These are phyloP conservation scores for Palloptera scutellata DNA, from an alignment of 2,888 invertebrate genomes.

Conservation along the genomic window DNA sequence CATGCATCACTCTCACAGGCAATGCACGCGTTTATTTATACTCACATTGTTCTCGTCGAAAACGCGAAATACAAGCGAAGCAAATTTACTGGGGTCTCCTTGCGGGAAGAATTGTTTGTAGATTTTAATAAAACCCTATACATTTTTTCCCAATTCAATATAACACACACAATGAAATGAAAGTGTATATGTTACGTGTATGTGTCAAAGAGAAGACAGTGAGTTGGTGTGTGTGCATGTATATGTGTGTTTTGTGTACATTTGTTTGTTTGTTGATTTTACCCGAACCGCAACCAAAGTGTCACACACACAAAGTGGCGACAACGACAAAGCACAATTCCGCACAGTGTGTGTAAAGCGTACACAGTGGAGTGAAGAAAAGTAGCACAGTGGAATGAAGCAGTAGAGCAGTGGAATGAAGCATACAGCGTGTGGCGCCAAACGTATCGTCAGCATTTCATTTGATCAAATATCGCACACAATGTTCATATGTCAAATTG, in stretches of 20 bases:
- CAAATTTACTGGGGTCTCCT: conserved; percentile 99
- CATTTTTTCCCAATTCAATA: not conserved
- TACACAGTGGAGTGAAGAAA: too few species aligned
- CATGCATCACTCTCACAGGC: not conserved
- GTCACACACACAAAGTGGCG: not conserved
- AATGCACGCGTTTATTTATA: conserved; percentile 46
- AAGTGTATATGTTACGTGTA: conserved; percentile 7
- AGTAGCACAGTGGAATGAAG: not conserved
- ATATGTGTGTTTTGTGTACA: not conserved
- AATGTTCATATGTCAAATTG: not conserved
- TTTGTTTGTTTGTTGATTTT: not conserved
- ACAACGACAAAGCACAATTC: not conserved
- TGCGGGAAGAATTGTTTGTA: conserved; percentile 99
- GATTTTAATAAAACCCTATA: conserved; percentile 97
- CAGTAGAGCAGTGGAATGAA: not conserved
- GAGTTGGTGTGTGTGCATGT: not conserved
- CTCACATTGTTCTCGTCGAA: conserved; percentile 99
- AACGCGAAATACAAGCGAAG: conserved; percentile 96
- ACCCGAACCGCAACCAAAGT: conserved; percentile 10
- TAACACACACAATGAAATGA: conserved; percentile 4
- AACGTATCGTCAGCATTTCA: conserved; percentile 33
- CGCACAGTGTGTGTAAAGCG: too few species aligned
- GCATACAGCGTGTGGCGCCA: too few species aligned
- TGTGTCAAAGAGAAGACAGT: not conserved
- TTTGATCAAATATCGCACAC: conserved; percentile 38